These are phyloP conservation scores for Ginglymostoma cirratum DNA, from an alignment of 2,113 vertebrate genomes.

Conservation along the genomic window DNA sequence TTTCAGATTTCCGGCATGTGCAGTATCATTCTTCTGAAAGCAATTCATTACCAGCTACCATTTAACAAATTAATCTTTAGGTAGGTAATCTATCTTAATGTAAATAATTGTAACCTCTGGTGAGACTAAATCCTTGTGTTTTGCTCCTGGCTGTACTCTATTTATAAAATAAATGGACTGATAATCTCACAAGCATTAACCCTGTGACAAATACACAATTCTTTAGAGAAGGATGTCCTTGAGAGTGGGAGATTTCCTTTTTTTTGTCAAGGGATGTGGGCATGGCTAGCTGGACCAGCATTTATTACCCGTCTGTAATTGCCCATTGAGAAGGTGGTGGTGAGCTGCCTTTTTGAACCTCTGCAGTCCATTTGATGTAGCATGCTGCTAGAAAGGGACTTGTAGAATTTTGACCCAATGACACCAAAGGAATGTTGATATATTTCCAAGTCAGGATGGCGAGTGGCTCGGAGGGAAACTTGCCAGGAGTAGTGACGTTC, in stretches of 20 bases:
- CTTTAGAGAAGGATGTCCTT: neutral
- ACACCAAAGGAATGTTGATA: no score
- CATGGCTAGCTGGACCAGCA: no score
- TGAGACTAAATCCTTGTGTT: neutral
- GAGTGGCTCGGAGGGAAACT: no score
- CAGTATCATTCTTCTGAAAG: neutral
- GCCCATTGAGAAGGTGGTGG: no score
- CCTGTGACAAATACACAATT: neutral
- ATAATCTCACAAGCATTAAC: neutral
- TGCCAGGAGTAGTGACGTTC: no score
- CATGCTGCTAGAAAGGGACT: no score
- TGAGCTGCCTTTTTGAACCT: no score
- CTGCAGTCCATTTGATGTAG: no score
- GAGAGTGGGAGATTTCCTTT: neutral
- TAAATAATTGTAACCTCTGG: neutral
- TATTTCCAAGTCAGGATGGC: no score
- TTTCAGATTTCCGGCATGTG: no score
- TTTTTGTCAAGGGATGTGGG: neutral
- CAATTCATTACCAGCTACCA: neutral
- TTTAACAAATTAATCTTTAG: neutral
- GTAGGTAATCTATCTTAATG: neutral
- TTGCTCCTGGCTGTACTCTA: neutral
- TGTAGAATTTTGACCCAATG: no score
- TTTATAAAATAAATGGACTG: neutral
- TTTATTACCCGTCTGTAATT: no score